phyloP scores from a whole-genome alignment of 37 sponge, comb jelly and placozoan species.

The Diacarnus erythraeanus region DNA sequence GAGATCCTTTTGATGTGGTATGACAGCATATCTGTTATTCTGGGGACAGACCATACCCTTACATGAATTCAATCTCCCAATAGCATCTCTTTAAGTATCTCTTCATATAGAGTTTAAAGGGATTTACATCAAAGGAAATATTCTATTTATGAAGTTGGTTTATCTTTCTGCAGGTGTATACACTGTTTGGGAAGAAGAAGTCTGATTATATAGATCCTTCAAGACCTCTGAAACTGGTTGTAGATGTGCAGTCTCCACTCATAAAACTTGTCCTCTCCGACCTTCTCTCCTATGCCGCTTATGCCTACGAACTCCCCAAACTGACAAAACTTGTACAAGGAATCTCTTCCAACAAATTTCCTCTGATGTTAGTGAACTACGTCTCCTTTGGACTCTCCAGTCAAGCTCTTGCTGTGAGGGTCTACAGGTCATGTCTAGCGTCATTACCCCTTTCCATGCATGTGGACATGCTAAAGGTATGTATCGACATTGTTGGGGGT shows the following conservation, averaged over 20 bases:
- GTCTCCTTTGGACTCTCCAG: conserved; percentile 41
- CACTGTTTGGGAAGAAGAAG: conserved; percentile 6
- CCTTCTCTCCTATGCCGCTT: conserved; percentile 28
- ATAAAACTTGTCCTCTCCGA: conserved; percentile 20
- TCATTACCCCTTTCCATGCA: background rate
- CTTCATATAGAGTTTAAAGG: too few relatives aligned
- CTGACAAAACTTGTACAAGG: background rate
- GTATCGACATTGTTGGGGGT: too few relatives aligned
- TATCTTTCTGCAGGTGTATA: too few relatives aligned
- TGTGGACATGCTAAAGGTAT: conserved; percentile 43
- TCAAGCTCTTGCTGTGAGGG: conserved; percentile 34
- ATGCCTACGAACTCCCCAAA: conserved; percentile 23
- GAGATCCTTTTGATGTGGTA: too few relatives aligned
- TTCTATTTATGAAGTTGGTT: too few relatives aligned
- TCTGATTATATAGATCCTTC: background rate
- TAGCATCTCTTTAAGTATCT: too few relatives aligned
- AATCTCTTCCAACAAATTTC: background rate
- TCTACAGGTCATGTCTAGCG: conserved; percentile 31
- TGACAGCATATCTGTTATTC: too few relatives aligned
- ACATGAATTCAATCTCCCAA: too few relatives aligned
- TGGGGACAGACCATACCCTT: too few relatives aligned
- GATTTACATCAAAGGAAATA: background rate
- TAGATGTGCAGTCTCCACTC: conserved; percentile 12
- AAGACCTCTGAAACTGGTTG: background rate
- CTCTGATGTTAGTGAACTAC: conserved; percentile 41